Evolutionary conservation across 2,797 vertebrate species (phyloP).

Genomic region (Bufotes viridis): DNA sequence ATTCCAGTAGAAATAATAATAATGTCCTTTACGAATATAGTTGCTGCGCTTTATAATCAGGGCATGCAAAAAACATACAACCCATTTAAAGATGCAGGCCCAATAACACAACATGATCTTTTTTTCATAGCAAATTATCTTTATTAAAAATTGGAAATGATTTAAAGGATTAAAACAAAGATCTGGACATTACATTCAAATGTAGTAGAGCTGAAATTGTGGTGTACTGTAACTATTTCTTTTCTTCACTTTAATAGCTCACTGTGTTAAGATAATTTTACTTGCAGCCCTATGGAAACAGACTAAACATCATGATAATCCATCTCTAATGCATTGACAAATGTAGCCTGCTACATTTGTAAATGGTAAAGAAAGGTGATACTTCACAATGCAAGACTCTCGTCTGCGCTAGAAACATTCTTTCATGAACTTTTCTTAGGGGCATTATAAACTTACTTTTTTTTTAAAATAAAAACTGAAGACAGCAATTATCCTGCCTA

Average conservation of each 20-base stretch:
- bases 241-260: background rate
- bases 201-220: background rate
- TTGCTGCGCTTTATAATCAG: background rate
- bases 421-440: constrained; percentile 27
- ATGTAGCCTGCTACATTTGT: background rate
- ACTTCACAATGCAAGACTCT: background rate
- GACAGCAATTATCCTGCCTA: constrained; percentile 33
- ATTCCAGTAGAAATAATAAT: background rate
- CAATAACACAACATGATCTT: too few species aligned
- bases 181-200: background rate
- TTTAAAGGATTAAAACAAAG: background rate
- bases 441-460: constrained; percentile 38
- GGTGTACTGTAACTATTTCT: background rate
- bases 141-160: background rate
- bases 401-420: background rate
- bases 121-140: background rate
- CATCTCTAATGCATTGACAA: background rate
- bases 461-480: background rate
- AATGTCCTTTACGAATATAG: background rate
- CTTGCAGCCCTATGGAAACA: background rate
- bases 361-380: background rate
- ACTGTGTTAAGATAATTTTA: background rate
- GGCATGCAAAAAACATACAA: background rate
- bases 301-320: background rate
- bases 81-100: too few species aligned